Conservation (phyloP, 1,140 invertebrate genomes). For the Akabosia matsudoensis region DNA sequence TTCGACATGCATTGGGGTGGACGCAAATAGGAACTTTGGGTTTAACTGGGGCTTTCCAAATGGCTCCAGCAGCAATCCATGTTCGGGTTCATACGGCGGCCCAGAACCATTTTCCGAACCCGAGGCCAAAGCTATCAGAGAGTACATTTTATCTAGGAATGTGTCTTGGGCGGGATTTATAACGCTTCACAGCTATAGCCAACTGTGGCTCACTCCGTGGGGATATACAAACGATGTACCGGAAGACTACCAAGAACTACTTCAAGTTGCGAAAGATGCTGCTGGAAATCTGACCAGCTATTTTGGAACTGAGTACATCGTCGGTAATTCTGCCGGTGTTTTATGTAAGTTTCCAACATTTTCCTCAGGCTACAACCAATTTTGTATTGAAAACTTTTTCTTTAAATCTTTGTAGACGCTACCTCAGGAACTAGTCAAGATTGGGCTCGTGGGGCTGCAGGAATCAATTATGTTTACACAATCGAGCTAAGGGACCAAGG, state of each 20-base stretch:
- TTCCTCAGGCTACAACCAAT: neutral
- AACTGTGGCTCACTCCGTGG: conserved; percentile 50
- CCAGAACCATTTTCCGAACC: conserved; percentile 39
- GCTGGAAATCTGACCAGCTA: conserved; percentile 27
- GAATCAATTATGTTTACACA: conserved; percentile 60
- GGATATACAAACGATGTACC: conserved; percentile 50
- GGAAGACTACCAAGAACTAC: conserved; percentile 50
- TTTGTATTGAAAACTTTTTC: conserved; percentile 9
- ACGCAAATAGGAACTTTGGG: conserved; percentile 49
- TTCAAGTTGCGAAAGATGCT: conserved; percentile 28
- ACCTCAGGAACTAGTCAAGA: conserved; percentile 26
- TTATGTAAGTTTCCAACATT: conserved; percentile 46
- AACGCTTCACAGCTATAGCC: conserved; percentile 42
- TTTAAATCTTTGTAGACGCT: neutral
- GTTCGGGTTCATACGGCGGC: conserved; percentile 54
- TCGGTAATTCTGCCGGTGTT: conserved; percentile 48
- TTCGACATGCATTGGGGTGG: conserved; percentile 37
- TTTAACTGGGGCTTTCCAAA: conserved; percentile 63
- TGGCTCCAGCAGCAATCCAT: conserved; percentile 59
- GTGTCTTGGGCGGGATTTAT: conserved; percentile 30
- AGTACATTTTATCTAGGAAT: conserved; percentile 25
- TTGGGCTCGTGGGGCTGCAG: conserved; percentile 41
- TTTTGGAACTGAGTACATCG: conserved; percentile 45
- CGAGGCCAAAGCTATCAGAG: conserved; percentile 34
- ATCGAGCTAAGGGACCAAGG: conserved; percentile 58